Conservation (phyloP, 2,888 invertebrate species). For the Limnephilus marmoratus region DNA sequence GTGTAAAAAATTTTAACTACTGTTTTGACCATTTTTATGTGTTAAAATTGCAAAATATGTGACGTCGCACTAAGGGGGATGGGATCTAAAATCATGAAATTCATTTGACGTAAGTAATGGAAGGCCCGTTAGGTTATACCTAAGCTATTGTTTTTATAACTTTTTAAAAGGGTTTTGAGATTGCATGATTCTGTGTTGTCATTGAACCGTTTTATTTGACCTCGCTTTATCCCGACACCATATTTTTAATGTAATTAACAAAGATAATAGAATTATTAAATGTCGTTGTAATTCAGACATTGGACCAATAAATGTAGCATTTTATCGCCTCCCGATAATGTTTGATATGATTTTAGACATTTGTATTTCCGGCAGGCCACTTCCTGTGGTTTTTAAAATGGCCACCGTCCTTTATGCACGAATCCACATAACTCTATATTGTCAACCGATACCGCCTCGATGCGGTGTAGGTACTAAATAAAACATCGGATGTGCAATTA, state of each 20-base stretch:
- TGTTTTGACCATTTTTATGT: too few relatives aligned
- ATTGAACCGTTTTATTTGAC: not conserved
- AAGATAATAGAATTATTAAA: not conserved
- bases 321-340: slow-evolving; percentile 48
- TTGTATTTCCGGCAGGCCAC: slow-evolving; percentile 26
- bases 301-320: slow-evolving; percentile 35
- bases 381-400: slow-evolving; percentile 50
- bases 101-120: too few relatives aligned
- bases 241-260: not conserved
- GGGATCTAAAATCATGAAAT: too few relatives aligned
- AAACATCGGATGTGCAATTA: slow-evolving; percentile 39
- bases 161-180: too few relatives aligned
- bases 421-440: slow-evolving; percentile 37
- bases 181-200: too few relatives aligned
- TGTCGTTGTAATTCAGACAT: not conserved
- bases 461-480: slow-evolving; percentile 35
- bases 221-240: not conserved
- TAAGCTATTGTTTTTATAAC: too few relatives aligned
- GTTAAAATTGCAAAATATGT: too few relatives aligned
- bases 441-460: slow-evolving; percentile 29
- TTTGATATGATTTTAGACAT: slow-evolving; percentile 46
- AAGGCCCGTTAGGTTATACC: too few relatives aligned
- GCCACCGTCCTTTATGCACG: slow-evolving; percentile 29
- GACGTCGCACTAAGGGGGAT: too few relatives aligned
- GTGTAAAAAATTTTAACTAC: too few relatives aligned